Base-by-base conservation (phyloP, 1,140 invertebrate species). In the Meloidogyne hapla region DNA sequence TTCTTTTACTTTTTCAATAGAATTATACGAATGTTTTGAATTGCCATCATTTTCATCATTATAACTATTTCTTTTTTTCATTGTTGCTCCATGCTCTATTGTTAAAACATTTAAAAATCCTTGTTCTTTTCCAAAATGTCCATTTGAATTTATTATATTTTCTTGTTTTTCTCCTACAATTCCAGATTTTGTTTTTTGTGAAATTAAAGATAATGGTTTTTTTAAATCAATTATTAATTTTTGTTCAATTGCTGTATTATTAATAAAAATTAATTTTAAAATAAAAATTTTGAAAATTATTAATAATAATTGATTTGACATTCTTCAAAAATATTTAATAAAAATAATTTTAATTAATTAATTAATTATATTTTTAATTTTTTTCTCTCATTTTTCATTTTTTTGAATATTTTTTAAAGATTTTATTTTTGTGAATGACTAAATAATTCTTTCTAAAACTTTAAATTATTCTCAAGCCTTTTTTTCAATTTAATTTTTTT, bases 241-340 rank as follows among this genome's bases (percentile, higher is more conserved):
- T 56, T 56, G 48, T 8, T 56, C 48, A 56, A 56, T 56, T 56
- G 48, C n/a, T 6, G 6, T 1, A 6, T n/a, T 56, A 56, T 56
- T 56, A 56, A 56, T 56, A n/a, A 56, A 56, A 56, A 56, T n/a
- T 56, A 56, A 56, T 56, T 56, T 56, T 56, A 56, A 56, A 56
- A 56, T 56, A 56, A 48, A 48, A 48, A 56, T n/a, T 56, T 56
- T 56, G 6, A 56, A 6, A 15, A 56, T 45, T 15, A 45, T 2
- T 15, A n/a, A 33, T 33, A 33, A 33, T 33, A 33, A 33, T 33
- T 33, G 33, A 33, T 33, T 33, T 33, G 33, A 8, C 33, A 33
- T 33, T 33, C 5, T n/a, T n/a, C 1, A n/a, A n/a, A 56, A 42
- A 42, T 10, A 42, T 10, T 42, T 56, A 15, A 18, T 45, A 56